Evolutionary conservation across 2,888 invertebrate genomes (phyloP).

Genomic region (Rhorus exstirpatorius): DNA sequence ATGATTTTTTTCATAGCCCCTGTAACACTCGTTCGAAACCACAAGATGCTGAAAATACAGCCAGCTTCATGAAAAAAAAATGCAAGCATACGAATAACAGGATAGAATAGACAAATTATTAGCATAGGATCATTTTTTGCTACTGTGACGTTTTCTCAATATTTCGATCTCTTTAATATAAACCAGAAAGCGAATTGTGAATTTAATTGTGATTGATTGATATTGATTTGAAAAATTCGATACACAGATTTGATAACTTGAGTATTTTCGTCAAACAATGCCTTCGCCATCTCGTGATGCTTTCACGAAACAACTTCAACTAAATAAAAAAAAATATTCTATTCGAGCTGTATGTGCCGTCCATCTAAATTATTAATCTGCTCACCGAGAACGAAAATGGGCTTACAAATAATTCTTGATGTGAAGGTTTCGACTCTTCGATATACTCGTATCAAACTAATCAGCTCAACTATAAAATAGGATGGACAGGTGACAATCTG

Average conservation of each 20-base stretch:
- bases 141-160: neutral
- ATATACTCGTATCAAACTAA: too few relatives aligned
- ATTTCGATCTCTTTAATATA: conserved; percentile 42
- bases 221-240: too few relatives aligned
- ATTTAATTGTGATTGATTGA: too few relatives aligned
- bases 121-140: neutral
- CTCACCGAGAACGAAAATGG: too few relatives aligned
- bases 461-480: too few relatives aligned
- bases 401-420: too few relatives aligned
- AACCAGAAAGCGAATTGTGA: conserved; percentile 66
- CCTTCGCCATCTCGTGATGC: neutral
- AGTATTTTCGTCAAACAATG: conserved; percentile 23
- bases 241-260: conserved; percentile 15
- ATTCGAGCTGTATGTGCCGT: neutral
- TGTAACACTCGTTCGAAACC: conserved; percentile 15
- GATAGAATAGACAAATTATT: too few relatives aligned
- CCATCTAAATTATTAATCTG: neutral
- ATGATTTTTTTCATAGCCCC: conserved; percentile 26
- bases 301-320: neutral
- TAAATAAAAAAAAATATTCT: conserved; percentile 1
- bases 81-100: neutral
- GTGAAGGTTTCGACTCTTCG: too few relatives aligned
- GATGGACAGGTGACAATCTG: too few relatives aligned
- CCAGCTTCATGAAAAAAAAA: neutral
- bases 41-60: neutral